Evolutionary conservation across 2,888 invertebrate species (phyloP), one percentile per base, ranked within the genome.

Genomic region (Pyrocoelia pectoralis): DNA sequence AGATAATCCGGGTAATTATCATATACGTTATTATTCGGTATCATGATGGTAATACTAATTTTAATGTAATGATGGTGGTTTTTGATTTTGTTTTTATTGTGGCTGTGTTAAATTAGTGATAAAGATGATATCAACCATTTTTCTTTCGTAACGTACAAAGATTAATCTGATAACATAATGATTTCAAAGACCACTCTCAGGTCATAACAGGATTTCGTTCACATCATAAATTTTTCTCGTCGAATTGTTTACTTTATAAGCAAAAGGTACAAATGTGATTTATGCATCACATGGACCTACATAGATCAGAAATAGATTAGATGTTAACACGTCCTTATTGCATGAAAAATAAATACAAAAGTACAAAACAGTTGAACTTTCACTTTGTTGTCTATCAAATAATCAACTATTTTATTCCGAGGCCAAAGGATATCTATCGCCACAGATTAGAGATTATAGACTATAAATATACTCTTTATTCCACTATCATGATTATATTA

Each of bases 401-500:
- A 58, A 66, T 61, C 66, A 57, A 40, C 64, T 64, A 64, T 60
- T 58, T 59, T 64, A 66, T 64, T 69, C 59, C 68, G 69, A 70
- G 70, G 70, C 69, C 70, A 70, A 70, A 70, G 70, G 70, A 68
- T 69, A 70, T 66, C 67, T 69, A 70, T 66, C 67, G 69, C 54
- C 57, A 66, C 63, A 69, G 70, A 70, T 70, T 66, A 38, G 46
- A 64, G 69, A 70, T 70, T 67, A 70, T 66, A 65, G 65, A 66
- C 61, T 63, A 59, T 69, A 66, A 66, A 62, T 66, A 66, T 41
- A 60, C 60, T 56, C 60, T 60, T 65, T 65, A 56, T 65, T 50
- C 18, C 53, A n/a, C 29, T 61, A 53, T 56, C 56, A 48, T 18
- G 19, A 28, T 62, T 33, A 56, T 62, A 56, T 54, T 55, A 43